Percentiles rank a stretch among this genome's conserved stretches.
Evolutionary conservation across 2,888 invertebrate species (phyloP).

Genomic region (Emmelina monodactyla): DNA sequence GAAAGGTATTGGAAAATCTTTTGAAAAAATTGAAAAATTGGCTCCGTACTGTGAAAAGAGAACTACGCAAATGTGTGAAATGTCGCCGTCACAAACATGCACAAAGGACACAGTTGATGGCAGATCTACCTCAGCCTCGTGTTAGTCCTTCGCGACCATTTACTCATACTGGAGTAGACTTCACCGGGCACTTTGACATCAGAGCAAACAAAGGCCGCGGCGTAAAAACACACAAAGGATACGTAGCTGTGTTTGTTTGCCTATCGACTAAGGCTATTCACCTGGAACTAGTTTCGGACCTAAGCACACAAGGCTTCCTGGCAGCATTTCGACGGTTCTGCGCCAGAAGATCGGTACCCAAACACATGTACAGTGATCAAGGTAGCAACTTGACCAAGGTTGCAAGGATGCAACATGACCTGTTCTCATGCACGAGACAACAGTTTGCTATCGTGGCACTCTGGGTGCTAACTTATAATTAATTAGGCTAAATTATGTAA

Average conservation of each 20-base stretch:
- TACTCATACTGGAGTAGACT: slow-evolving; percentile 1
- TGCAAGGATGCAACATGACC: too few species aligned
- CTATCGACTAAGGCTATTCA: too few species aligned
- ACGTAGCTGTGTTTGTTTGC: not conserved
- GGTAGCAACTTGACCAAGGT: too few species aligned
- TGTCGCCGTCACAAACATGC: not conserved
- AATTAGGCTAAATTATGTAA: too few species aligned
- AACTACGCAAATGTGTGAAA: not conserved
- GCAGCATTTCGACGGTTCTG: slow-evolving; percentile 1
- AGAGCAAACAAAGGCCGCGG: slow-evolving; percentile 2
- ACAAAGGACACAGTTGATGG: not conserved
- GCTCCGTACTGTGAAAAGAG: not conserved
- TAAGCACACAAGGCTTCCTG: not conserved
- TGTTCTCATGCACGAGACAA: too few species aligned
- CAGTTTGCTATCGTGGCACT: too few species aligned
- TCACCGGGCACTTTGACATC: not conserved
- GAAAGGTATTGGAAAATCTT: slow-evolving; percentile 11
- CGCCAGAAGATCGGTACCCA: not conserved
- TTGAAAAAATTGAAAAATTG: too few species aligned
- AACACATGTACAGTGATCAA: not conserved
- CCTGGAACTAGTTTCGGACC: not conserved
- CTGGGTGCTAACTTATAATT: too few species aligned
- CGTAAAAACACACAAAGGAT: not conserved
- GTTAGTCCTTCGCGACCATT: slow-evolving; percentile 2
- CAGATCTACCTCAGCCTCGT: slow-evolving; percentile 2